phyloP scores from a whole-genome alignment of 2,888 invertebrate species.

The Myopa testacea region DNA sequence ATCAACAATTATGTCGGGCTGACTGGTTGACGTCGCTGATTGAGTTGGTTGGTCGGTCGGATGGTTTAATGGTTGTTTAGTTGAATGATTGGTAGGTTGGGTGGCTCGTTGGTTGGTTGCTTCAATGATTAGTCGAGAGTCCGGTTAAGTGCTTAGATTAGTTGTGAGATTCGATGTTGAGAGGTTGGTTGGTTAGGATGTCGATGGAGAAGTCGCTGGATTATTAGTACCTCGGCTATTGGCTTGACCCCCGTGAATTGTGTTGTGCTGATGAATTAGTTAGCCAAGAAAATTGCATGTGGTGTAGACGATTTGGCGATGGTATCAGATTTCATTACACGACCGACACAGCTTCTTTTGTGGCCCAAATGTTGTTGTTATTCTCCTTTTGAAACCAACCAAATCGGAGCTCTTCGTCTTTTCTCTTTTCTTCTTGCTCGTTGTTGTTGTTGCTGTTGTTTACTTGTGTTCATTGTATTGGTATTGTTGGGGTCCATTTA shows the following conservation, averaged over 20 bases:
- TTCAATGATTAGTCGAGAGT: too few species aligned
- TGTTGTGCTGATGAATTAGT: constrained; percentile 14
- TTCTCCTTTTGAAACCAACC: too few species aligned
- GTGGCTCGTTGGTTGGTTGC: too few species aligned
- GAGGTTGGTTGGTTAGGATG: background rate
- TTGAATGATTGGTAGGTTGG: background rate
- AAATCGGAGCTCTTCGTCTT: too few species aligned
- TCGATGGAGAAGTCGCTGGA: too few species aligned
- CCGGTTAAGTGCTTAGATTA: too few species aligned
- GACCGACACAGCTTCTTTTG: background rate
- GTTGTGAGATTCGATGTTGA: background rate
- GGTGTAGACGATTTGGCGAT: background rate
- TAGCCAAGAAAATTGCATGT: constrained; percentile 3
- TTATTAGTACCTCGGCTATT: too few species aligned
- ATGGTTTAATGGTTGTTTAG: background rate
- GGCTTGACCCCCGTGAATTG: background rate
- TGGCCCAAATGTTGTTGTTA: background rate
- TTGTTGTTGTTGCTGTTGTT: too few species aligned
- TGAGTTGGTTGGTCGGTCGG: background rate
- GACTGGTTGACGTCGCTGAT: background rate
- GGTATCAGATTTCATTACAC: constrained; percentile 14
- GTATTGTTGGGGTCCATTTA: too few species aligned
- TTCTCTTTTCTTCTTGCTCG: too few species aligned
- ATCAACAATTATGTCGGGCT: constrained; percentile 19
- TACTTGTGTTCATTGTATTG: too few species aligned